Base-by-base conservation (phyloP, 2,888 invertebrate species). In the Amphipyra berbera region DNA sequence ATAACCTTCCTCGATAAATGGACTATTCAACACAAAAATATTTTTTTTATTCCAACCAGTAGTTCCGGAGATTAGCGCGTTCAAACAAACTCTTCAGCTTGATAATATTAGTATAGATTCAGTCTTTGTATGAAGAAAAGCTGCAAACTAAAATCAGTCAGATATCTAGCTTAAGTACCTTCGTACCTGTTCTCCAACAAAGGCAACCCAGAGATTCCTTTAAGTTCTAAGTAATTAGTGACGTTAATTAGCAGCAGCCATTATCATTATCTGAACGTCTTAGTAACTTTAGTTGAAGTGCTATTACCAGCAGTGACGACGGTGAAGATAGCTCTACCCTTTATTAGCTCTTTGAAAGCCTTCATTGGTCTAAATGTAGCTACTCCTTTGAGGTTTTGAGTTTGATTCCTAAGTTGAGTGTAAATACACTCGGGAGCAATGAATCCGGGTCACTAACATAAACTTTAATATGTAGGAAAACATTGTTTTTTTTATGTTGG, bases 221-320 rank as follows among this genome's bases (percentile, higher is more conserved):
- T 38, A 52, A 74, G 35, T 33, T 21, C 33, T 44, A 6, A n/a
- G 30, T 41, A 30, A 59, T 71, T 62, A 57, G 15, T 9, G 6
- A 15, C 21, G 37, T 21, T 73, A 58, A 71, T 73, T 71, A 67
- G 42, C 14, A 58, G 42, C 15, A 42, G 13, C 37, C 50, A 68
- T 68, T 75, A 60, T 64, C 59, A 48, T 72, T 61, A 72, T 21
- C 56, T 38, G 37, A 71, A 75, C 57, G 56, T 44, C 57, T 57
- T 45, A 1, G 57, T 62, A 57, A 72, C 48, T 72, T 64, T 41
- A 50, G 33, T 37, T 27, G 49, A 59, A 68, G 58, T 61, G 59
- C 76, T 59, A 54, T 68, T 64, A 64, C 12, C 55, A 27, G 27
- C 44, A 48, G 37, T 30, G 8, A n/a, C 56, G 48, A 35, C 1